Percentiles rank a stretch among this genome's conserved stretches.
These are phyloP conservation scores for Ryuthela nishihirai DNA, from an alignment of 2,888 invertebrate species.

Conservation along the genomic window DNA sequence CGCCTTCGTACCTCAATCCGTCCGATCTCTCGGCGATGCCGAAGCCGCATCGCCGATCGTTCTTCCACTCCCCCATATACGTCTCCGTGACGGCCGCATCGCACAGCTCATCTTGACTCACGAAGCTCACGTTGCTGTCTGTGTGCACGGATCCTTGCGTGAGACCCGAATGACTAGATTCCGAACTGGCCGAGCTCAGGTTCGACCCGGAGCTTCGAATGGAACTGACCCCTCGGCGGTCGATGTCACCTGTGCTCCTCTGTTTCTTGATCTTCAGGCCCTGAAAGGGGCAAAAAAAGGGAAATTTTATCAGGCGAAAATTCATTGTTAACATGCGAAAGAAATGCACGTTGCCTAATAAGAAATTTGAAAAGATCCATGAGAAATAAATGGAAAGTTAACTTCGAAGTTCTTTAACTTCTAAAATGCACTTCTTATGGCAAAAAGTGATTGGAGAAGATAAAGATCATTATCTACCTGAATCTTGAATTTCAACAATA, in stretches of 20 bases:
- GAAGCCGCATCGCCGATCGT: constrained; percentile 96
- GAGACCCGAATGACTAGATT: constrained; percentile 87
- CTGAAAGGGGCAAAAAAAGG: constrained; percentile 47
- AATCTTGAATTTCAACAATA: too few relatives aligned
- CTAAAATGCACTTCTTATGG: too few relatives aligned
- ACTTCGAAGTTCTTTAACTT: too few relatives aligned
- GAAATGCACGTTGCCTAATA: too few relatives aligned
- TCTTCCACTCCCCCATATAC: constrained; percentile 99
- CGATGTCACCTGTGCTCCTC: constrained; percentile 82
- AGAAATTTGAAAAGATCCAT: too few relatives aligned
- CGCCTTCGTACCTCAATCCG: constrained; percentile 96
- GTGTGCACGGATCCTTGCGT: constrained; percentile 73
- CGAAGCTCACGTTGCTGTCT: constrained; percentile 91
- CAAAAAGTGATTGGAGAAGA: too few relatives aligned
- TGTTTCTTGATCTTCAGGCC: constrained; percentile 86
- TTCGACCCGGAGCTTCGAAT: constrained; percentile 84
- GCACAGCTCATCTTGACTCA: constrained; percentile 88
- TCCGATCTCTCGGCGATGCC: constrained; percentile 97
- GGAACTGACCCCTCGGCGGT: constrained; percentile 58
- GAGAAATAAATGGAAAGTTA: too few relatives aligned
- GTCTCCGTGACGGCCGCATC: constrained; percentile 95
- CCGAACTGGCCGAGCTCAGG: constrained; percentile 86
- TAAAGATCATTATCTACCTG: too few relatives aligned
- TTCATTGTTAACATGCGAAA: too few relatives aligned
- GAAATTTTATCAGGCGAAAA: too few relatives aligned